A percentile compares a stretch with the other conserved stretches of the same genome.
Conservation (phyloP, 2,888 invertebrate species). For the Drosophila seclusa region DNA sequence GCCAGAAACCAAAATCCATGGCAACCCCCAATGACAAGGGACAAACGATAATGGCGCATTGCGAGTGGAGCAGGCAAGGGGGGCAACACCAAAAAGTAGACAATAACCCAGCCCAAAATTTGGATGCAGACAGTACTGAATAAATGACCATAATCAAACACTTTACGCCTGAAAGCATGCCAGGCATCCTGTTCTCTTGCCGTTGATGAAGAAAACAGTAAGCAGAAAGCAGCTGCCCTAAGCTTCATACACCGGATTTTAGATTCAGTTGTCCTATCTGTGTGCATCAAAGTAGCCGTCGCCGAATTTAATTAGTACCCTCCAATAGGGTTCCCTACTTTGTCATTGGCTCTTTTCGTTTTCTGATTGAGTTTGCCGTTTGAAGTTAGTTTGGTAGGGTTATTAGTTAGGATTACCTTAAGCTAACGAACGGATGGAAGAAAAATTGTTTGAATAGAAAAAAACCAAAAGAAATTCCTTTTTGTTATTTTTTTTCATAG, state of each 20-base stretch:
- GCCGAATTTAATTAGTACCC: slow-evolving; percentile 75
- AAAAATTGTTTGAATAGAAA: neutral
- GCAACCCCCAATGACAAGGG: slow-evolving; percentile 45
- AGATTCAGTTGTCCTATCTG: slow-evolving; percentile 22
- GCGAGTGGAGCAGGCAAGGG: slow-evolving; percentile 12
- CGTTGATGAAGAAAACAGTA: slow-evolving; percentile 15
- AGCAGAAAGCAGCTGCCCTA: slow-evolving; percentile 51
- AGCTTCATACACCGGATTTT: slow-evolving; percentile 27
- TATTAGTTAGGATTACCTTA: neutral
- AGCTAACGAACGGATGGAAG: neutral
- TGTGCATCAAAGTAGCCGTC: slow-evolving; percentile 59
- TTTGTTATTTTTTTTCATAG: neutral
- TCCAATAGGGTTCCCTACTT: slow-evolving; percentile 39
- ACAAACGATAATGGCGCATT: slow-evolving; percentile 54
- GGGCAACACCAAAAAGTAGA: slow-evolving; percentile 41
- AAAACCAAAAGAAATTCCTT: neutral
- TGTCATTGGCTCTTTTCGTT: slow-evolving; percentile 8
- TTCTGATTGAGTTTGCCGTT: slow-evolving; percentile 2
- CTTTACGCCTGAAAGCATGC: slow-evolving; percentile 80
- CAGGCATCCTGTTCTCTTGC: slow-evolving; percentile 25
- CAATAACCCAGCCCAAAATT: slow-evolving; percentile 46
- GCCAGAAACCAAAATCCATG: slow-evolving; percentile 66
- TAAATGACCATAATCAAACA: slow-evolving; percentile 82
- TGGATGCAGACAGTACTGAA: slow-evolving; percentile 61
- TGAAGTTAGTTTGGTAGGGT: neutral